phyloP scores from a whole-genome alignment of 1,140 invertebrate species.

The Kradibia gibbosae region DNA sequence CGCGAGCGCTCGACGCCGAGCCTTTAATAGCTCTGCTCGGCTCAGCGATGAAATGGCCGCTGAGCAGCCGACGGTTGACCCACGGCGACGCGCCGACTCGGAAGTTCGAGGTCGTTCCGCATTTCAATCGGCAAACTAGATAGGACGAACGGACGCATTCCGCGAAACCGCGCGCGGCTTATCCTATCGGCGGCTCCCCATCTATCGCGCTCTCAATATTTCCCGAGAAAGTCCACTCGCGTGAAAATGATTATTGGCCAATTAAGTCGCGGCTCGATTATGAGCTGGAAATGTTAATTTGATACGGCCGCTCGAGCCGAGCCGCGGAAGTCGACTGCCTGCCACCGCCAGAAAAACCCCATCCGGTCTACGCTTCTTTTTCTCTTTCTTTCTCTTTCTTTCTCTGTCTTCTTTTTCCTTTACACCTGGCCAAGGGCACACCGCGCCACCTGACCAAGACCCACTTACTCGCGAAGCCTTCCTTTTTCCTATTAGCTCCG shows the following conservation, averaged over 20 bases:
- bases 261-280: not conserved
- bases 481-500: not conserved
- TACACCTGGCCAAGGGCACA: not conserved
- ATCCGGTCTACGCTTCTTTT: not conserved
- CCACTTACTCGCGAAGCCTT: not conserved
- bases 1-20: not conserved
- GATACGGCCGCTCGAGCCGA: not conserved
- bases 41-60: not conserved
- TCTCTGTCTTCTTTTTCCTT: not conserved
- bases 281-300: not conserved
- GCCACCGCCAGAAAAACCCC: not conserved
- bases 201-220: slow-evolving; percentile 18
- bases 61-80: not conserved
- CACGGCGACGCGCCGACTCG: slow-evolving; percentile 32
- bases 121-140: slow-evolving; percentile 31
- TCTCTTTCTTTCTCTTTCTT: not conserved
- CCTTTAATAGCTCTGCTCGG: slow-evolving; percentile 2
- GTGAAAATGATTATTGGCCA: slow-evolving; percentile 8
- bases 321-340: not conserved
- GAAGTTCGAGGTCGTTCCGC: slow-evolving; percentile 61
- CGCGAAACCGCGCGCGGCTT: slow-evolving; percentile 6
- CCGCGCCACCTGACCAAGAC: not conserved
- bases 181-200: not conserved
- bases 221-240: slow-evolving; percentile 8
- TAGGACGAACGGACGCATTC: slow-evolving; percentile 8